These are phyloP conservation scores for Macrobrachium nipponense DNA, from an alignment of 1,140 invertebrate genomes.

Conservation along the genomic window DNA sequence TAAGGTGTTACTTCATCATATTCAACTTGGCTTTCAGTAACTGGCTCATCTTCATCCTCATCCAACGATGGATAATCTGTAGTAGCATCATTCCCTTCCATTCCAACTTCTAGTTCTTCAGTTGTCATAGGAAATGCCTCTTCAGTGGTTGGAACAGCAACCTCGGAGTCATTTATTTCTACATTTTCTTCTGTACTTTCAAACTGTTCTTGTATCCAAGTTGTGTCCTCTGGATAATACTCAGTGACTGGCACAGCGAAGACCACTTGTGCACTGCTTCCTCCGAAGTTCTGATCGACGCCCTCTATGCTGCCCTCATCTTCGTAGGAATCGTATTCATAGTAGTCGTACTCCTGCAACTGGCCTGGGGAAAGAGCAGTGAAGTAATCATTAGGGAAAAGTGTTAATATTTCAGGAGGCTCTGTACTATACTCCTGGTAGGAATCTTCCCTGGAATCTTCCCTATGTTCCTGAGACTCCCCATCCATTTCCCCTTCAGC, in stretches of 20 bases:
- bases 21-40: neutral
- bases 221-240: conserved; percentile 25
- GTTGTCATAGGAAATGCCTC: neutral
- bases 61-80: neutral
- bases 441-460: neutral
- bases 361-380: conserved; percentile 56
- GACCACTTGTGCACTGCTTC: conserved; percentile 41
- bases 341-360: conserved; percentile 46
- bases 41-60: neutral
- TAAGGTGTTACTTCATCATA: no score
- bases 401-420: conserved; percentile 11
- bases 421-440: conserved; percentile 22
- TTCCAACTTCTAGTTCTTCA: neutral
- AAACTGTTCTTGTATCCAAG: neutral
- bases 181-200: neutral
- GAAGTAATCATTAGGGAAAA: conserved; percentile 46
- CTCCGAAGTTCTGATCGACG: conserved; percentile 33
- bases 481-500: neutral
- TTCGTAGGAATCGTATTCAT: conserved; percentile 43
- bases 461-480: conserved; percentile 1
- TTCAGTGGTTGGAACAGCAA: conserved; percentile 7
- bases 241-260: conserved; percentile 46
- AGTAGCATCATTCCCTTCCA: no score
- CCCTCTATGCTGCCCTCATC: conserved; percentile 16
- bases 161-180: neutral